Evolutionary conservation across 2,888 invertebrate species (phyloP).

Genomic region (Endotricha flammealis): DNA sequence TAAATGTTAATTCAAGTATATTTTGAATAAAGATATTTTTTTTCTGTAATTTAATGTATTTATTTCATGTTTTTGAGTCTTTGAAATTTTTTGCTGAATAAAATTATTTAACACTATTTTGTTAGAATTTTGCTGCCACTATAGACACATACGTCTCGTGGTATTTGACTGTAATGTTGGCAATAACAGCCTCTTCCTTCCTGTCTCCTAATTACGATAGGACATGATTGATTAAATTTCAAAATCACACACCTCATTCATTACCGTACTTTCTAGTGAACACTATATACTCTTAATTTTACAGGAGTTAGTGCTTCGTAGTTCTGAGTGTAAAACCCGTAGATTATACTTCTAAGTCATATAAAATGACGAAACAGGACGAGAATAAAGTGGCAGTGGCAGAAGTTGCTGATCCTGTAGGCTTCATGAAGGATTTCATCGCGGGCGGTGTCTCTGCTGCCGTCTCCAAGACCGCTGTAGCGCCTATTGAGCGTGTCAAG

Average conservation of each 20-base stretch:
- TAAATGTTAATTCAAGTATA: no score
- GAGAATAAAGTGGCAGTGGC: background rate
- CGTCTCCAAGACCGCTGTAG: constrained; percentile 96
- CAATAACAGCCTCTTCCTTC: constrained; percentile 71
- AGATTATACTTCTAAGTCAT: no score
- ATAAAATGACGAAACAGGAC: constrained; percentile 70
- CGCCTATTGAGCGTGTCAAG: constrained; percentile 98
- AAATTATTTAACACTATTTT: no score
- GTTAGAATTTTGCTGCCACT: constrained; percentile 16
- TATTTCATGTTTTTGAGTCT: constrained; percentile 7
- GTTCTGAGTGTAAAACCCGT: no score
- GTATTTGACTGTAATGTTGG: constrained; percentile 62
- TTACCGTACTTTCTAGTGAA: constrained; percentile 75
- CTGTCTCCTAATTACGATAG: constrained; percentile 74
- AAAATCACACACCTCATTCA: constrained; percentile 75
- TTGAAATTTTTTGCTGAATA: no score
- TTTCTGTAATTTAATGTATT: background rate
- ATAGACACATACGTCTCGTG: constrained; percentile 67
- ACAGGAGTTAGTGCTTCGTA: no score
- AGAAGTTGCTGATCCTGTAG: constrained; percentile 82
- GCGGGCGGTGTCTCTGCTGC: constrained; percentile 97
- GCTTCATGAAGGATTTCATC: constrained; percentile 94
- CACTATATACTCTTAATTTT: no score
- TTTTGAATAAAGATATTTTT: background rate
- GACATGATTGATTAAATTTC: constrained; percentile 79